Base-by-base conservation (phyloP, 2,113 vertebrate genomes). In the Campylorhamphus procurvoides region DNA sequence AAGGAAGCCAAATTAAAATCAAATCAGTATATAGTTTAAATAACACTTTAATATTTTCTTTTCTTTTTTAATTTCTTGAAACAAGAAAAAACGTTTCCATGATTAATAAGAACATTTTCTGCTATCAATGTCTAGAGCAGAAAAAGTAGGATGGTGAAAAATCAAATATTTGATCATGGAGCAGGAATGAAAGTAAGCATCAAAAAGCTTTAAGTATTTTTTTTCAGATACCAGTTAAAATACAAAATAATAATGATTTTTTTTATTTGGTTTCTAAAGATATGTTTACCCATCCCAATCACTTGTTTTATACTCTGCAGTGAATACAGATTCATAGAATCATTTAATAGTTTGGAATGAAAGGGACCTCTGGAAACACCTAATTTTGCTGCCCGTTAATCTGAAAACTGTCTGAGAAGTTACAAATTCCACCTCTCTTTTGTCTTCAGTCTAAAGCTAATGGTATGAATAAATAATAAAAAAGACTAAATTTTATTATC, bases 221-320 rank as follows among this genome's bases (percentile, higher is more conserved):
- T 72, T 85, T 93, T 68, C 55, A 89, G 39, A n/a, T 18, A 69
- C 12, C 3, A 27, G 4, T 39, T 44, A 20, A 62, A 85, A 18
- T 13, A 4, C 28, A 18, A 73, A 66, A 39, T n/a, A 16, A 0
- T 14, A 10, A 10, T 12, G 8, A 2, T 0, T 5, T 67, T 83
- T 82, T 22, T 25, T 50, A 8, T 58, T 60, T 56, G 24, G 4
- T 46, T 89, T 92, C 68, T 80, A 28, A 31, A 73, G 15, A 3
- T 23, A 37, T 16, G 88, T 23, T 14, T 14, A 2, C 3, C 2
- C 0, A 68, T 17, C 12, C 3, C 22, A 80, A 5, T 53, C 13
- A 6, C 84, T 67, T 17, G 3, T 35, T 88, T 95, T 64, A 49
- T 25, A 56, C 2, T 25, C n/a, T 46, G 14, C 8, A 66, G 18